Conservation (phyloP, 1,140 invertebrate genomes). For the Drosophila bocki region DNA sequence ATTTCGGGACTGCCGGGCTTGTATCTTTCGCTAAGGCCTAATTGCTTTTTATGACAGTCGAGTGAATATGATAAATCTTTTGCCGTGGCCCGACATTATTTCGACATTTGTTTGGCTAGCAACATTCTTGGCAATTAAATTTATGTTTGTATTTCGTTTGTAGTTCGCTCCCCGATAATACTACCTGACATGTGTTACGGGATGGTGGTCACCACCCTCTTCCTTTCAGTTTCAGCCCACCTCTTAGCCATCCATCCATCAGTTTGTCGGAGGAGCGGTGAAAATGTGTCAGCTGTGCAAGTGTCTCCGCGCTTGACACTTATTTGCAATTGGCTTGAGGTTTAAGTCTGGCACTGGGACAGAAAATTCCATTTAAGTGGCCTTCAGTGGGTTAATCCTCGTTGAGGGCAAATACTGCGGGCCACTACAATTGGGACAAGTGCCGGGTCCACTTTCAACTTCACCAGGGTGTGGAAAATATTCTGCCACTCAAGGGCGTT, state of each 20-base stretch:
- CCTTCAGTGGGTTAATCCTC: conserved; percentile 19
- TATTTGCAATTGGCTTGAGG: conserved; percentile 72
- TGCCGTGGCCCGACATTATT: conserved; percentile 70
- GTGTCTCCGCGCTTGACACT: conserved; percentile 66
- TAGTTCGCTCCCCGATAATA: conserved; percentile 54
- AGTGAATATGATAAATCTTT: conserved; percentile 82
- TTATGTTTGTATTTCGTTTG: conserved; percentile 60
- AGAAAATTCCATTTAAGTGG: conserved; percentile 33
- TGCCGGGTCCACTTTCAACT: conserved; percentile 11
- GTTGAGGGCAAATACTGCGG: conserved; percentile 33
- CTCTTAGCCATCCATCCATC: conserved; percentile 14
- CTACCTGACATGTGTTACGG: conserved; percentile 74
- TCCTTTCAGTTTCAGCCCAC: not conserved
- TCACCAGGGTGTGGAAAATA: not conserved
- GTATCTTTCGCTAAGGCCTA: conserved; percentile 73
- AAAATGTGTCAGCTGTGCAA: conserved; percentile 68
- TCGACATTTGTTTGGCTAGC: conserved; percentile 77
- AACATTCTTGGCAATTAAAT: conserved; percentile 81
- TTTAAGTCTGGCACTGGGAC: conserved; percentile 26
- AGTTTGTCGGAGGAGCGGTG: conserved; percentile 18
- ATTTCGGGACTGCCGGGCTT: conserved; percentile 65
- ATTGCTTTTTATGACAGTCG: conserved; percentile 83
- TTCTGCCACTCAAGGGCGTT: no score
- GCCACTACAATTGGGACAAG: conserved; percentile 38
- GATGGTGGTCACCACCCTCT: conserved; percentile 20